Evolutionary conservation across 2,797 vertebrate genomes (phyloP).

Genomic region (Microctenopoma steveboyesi): DNA sequence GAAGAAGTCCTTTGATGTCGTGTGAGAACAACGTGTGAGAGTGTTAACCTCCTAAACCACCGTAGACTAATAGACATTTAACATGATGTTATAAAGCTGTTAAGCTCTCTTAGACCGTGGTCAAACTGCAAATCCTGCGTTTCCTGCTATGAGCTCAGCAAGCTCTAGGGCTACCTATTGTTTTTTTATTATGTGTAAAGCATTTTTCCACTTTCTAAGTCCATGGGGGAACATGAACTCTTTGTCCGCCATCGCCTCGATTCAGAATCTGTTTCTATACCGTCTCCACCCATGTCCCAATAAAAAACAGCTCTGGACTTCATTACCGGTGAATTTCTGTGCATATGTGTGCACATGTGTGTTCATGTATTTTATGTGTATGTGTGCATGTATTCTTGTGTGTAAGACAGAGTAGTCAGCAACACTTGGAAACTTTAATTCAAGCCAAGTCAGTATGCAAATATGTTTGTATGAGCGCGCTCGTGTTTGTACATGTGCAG

Average conservation of each 20-base stretch:
- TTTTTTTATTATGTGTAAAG: constrained; percentile 79
- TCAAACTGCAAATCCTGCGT: constrained; percentile 61
- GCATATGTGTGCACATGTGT: constrained; percentile 4
- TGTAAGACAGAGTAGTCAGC: constrained; percentile 16
- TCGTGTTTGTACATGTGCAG: background rate
- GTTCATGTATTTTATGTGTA: constrained; percentile 1
- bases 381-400: constrained; percentile 12
- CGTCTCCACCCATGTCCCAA: constrained; percentile 34
- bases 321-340: constrained; percentile 41
- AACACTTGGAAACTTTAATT: constrained; percentile 15
- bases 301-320: constrained; percentile 60
- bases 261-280: constrained; percentile 40
- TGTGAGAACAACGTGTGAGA: constrained; percentile 42
- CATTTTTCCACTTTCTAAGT: constrained; percentile 74
- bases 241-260: constrained; percentile 56
- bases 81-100: constrained; percentile 53
- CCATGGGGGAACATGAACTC: constrained; percentile 57
- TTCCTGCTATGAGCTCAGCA: constrained; percentile 71
- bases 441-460: too few species aligned
- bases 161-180: constrained; percentile 65
- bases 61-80: constrained; percentile 57
- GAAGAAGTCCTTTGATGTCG: constrained; percentile 10
- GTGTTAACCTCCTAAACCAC: constrained; percentile 57
- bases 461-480: background rate
- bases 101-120: constrained; percentile 42